These are phyloP conservation scores for Meteorus colon DNA, from an alignment of 2,888 invertebrate genomes.

Conservation along the genomic window DNA sequence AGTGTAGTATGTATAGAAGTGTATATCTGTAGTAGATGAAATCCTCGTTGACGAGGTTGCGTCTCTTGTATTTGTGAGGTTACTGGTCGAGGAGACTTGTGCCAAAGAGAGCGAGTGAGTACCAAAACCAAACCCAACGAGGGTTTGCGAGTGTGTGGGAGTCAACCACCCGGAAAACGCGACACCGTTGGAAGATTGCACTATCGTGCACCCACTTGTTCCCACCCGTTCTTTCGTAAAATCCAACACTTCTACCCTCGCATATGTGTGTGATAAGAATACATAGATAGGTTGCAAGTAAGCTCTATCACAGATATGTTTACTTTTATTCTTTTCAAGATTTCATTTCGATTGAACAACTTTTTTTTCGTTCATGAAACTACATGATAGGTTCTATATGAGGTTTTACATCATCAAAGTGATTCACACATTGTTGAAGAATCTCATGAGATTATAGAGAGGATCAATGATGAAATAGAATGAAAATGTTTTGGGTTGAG, in stretches of 20 bases:
- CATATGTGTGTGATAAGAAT: not conserved
- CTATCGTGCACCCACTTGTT: slow-evolving; percentile 68
- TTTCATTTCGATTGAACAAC: not conserved
- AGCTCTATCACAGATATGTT: not conserved
- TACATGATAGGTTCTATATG: too few relatives aligned
- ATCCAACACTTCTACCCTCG: slow-evolving; percentile 23
- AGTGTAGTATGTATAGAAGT: not conserved
- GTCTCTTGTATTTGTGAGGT: not conserved
- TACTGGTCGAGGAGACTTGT: slow-evolving; percentile 19
- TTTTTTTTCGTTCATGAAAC: not conserved
- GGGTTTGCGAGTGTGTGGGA: slow-evolving; percentile 55
- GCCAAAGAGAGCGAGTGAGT: not conserved
- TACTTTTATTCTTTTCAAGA: not conserved
- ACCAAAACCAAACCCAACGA: slow-evolving; percentile 28
- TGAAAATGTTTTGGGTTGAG: too few relatives aligned
- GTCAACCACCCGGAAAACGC: slow-evolving; percentile 68
- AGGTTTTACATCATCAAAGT: too few relatives aligned
- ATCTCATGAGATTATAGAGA: too few relatives aligned
- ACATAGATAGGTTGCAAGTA: not conserved
- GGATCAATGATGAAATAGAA: too few relatives aligned
- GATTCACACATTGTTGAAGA: too few relatives aligned
- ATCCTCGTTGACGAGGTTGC: slow-evolving; percentile 17
- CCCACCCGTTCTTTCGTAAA: slow-evolving; percentile 43
- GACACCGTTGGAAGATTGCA: slow-evolving; percentile 68
- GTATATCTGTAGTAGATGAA: not conserved